phyloP scores from a whole-genome alignment of 2,888 invertebrate species.

The Pyrrhosoma nymphula region DNA sequence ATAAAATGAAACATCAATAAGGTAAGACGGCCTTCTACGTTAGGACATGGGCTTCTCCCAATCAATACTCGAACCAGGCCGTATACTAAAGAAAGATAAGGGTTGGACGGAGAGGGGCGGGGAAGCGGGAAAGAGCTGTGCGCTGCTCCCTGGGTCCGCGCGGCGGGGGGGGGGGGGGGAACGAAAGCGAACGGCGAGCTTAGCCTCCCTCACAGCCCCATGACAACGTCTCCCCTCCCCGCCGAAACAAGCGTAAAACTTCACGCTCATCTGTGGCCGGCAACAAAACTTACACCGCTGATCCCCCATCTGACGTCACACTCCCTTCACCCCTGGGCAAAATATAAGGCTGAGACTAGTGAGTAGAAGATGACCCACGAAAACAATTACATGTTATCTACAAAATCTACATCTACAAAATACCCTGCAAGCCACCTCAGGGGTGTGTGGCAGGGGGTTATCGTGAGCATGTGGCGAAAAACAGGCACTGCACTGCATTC shows the following conservation, averaged over 20 bases:
- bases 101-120: neutral
- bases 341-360: slow-evolving; percentile 35
- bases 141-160: neutral
- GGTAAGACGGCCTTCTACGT: slow-evolving; percentile 38
- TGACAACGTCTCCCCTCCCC: slow-evolving; percentile 69
- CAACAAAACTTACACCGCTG: slow-evolving; percentile 73
- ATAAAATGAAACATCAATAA: slow-evolving; percentile 45
- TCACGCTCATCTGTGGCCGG: slow-evolving; percentile 68
- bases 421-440: too few relatives aligned
- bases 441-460: too few relatives aligned
- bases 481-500: too few relatives aligned
- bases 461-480: neutral
- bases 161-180: neutral
- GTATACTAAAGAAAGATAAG: slow-evolving; percentile 25
- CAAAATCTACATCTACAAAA: too few relatives aligned
- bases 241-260: slow-evolving; percentile 69
- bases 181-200: slow-evolving; percentile 70
- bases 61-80: slow-evolving; percentile 40
- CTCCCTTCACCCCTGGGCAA: slow-evolving; percentile 69
- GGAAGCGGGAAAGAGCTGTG: neutral
- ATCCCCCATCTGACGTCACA: slow-evolving; percentile 72
- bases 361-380: slow-evolving; percentile 57
- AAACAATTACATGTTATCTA: neutral
- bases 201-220: slow-evolving; percentile 73
- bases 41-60: slow-evolving; percentile 35